Evolutionary conservation across 2,797 vertebrate species (phyloP), one percentile per base, ranked within the genome.

Genomic region (Micromesistius poutassou): DNA sequence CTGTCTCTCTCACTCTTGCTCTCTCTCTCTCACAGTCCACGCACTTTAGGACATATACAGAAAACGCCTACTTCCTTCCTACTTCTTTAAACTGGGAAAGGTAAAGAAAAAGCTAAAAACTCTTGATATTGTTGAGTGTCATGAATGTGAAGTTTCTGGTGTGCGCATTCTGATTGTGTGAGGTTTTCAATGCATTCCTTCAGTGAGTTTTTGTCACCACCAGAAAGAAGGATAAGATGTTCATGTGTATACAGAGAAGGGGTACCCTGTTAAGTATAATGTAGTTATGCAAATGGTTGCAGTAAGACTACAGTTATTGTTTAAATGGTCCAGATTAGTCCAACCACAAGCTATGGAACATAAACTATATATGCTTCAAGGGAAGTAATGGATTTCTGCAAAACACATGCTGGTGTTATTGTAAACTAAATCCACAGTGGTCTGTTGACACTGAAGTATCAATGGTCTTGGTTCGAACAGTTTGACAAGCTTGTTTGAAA

Each of bases 61-160:
- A 86, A 84, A 89, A 88, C 84, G 74, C 81, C 82, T 83, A 89
- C 85, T 88, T 90, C 84, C 84, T 87, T 83, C 81, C 86, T 82
- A 68, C 80, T 83, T 85, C 72, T 87, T 86, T 83, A 62, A 81
- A 74, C 86, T 87, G 87, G 83, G 87, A 78, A 84, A 90, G 91
- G 91, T 91, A 91, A 78, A 89, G 83, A 88, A 79, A 84, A 89
- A 90, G 90, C 90, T 91, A 91, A 76, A 87, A 79, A 72, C 13
- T 22, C 38, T 6, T 71, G 4, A 38, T 13, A 14, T 30, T 66
- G 30, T 30, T 40, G 19, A 22, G 2, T 71, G 38, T 42, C 36
- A 38, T 75, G 30, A 71, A 71, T 72, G 22, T 40, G n/a, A 22
- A 31, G 8, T 77, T 36, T 80, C 25, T 16, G 5, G 73, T 74